Evolutionary conservation across 1,140 invertebrate species (phyloP), one percentile per base, ranked within the genome.

Genomic region (Drosophila subobscura): DNA sequence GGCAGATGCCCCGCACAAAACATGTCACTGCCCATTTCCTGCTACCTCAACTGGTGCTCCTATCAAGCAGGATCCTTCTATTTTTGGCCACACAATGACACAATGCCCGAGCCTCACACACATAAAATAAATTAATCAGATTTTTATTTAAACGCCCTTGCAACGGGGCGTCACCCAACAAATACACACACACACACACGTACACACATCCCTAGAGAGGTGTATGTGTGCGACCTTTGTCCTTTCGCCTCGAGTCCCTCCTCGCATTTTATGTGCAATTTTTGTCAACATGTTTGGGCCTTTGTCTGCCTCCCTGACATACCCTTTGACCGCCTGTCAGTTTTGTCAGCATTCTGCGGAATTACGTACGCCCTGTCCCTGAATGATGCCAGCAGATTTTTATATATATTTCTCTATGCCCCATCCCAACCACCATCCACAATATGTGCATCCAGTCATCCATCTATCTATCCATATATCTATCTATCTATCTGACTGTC

Each of bases 71-170:
- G 55, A 33, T 56, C 25, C 33, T 60, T 47, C 57, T 40, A 44
- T 57, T 12, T 12, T 56, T 57, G 49, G 67, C 51, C 80, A 66
- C 61, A 85, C 80, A 84, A 80, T 85, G 68, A 67, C 77, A 81
- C 44, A 83, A 80, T 74, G 70, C 81, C 77, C 60, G 60, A 79
- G 51, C 16, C 16, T 20, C 16, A 20, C 71, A 76, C 72, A 51
- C 70, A 86, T 86, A 88, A 86, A 86, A 77, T 77, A 86, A 86
- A 86, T 86, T 86, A 86, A 86, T 86, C 81, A 86, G 81, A 86
- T 86, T 86, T 85, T 88, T 86, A 88, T 86, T 86, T 88, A 86
- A 86, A 86, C 81, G 83, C 81, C 75, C 79, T 72, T 64, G 45
- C 53, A 67, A 58, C 16, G 41, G 64, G 71, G 56, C 70, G 59